phyloP scores from a whole-genome alignment of 2,797 vertebrate species.

The Distichodus sexfasciatus region DNA sequence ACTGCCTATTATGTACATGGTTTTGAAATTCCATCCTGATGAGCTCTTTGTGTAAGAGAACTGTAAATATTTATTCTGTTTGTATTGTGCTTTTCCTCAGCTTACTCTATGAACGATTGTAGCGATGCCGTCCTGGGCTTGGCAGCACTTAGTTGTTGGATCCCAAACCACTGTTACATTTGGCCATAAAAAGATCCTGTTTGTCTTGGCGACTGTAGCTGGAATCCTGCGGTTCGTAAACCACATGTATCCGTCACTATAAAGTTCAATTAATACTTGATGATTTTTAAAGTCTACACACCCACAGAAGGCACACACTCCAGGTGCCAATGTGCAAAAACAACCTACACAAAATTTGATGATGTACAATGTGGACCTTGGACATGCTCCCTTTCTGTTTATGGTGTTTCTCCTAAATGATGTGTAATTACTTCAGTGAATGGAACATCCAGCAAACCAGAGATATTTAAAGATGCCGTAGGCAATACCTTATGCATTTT shows the following conservation, averaged over 20 bases:
- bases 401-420: no score
- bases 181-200: conserved; percentile 46
- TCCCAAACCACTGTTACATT: conserved; percentile 42
- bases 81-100: neutral
- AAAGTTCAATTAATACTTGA: conserved; percentile 39
- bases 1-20: neutral
- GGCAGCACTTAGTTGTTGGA: conserved; percentile 30
- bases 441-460: neutral
- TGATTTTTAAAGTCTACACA: conserved; percentile 40
- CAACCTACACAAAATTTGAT: conserved; percentile 5
- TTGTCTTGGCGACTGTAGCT: conserved; percentile 47
- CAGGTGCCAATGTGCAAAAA: conserved; percentile 29
- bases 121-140: conserved; percentile 40
- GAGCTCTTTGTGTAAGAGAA: neutral
- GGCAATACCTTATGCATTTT: neutral
- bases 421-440: neutral
- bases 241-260: conserved; percentile 42
- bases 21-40: conserved; percentile 1
- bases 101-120: conserved; percentile 10
- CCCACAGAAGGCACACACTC: conserved; percentile 30
- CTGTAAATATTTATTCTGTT: conserved; percentile 20
- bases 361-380: neutral
- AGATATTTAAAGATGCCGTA: neutral
- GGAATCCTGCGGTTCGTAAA: conserved; percentile 39
- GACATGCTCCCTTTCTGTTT: no score